phyloP scores from a whole-genome alignment of 2,797 vertebrate species.

The Chrysocyon brachyurus region DNA sequence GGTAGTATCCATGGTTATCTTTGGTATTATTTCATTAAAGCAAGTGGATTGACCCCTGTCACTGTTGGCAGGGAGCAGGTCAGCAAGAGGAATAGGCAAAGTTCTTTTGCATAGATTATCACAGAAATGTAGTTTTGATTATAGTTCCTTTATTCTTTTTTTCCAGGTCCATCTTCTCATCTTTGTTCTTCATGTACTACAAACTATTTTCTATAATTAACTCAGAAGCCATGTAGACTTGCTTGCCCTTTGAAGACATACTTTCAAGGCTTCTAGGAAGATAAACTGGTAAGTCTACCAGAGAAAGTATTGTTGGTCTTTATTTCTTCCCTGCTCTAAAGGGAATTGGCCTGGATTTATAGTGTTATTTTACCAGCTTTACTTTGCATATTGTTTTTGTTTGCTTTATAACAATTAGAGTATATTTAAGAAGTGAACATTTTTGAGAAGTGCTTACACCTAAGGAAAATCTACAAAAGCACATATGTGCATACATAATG shows the following conservation, averaged over 20 bases:
- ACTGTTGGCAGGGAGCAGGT: background rate
- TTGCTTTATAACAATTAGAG: constrained; percentile 47
- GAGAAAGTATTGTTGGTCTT: background rate
- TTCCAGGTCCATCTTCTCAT: constrained; percentile 13
- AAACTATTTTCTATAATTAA: constrained; percentile 8
- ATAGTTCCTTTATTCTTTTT: background rate
- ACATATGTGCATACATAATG: background rate
- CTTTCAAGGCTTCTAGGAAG: constrained; percentile 12
- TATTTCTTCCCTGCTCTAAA: background rate
- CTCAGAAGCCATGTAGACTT: constrained; percentile 65
- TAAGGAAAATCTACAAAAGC: background rate
- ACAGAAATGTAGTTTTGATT: constrained; percentile 14
- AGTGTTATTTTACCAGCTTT: background rate
- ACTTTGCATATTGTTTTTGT: constrained; percentile 20
- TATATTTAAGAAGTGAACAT: constrained; percentile 27
- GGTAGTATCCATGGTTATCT: background rate
- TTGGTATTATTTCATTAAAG: background rate
- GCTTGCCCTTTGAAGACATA: constrained; percentile 37
- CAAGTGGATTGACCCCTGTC: background rate
- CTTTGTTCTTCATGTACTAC: background rate
- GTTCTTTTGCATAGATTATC: background rate
- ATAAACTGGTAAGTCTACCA: constrained; percentile 63
- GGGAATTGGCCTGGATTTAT: background rate
- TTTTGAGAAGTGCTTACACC: background rate
- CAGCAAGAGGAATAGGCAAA: background rate